Base-by-base conservation (phyloP, 2,797 vertebrate genomes). In the Acomys russatus region DNA sequence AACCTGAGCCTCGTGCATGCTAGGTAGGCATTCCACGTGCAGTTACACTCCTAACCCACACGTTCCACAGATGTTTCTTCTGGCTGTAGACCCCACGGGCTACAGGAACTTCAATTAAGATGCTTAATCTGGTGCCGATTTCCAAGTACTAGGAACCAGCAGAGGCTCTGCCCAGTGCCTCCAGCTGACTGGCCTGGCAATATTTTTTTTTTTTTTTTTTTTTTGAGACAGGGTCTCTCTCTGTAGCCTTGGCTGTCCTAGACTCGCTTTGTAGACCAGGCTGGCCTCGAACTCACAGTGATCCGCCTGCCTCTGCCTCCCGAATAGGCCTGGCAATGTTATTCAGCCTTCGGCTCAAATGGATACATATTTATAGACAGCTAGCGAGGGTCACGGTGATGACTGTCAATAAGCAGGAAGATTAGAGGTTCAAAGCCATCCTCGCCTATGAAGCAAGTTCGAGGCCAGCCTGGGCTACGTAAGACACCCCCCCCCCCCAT, bases 1-100 rank as follows among this genome's bases (percentile, higher is more conserved):
- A 88, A 68, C 68, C 23, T 20, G 68, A 22, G 22, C 51, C 85
- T 59, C 12, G 54, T 30, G 54, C 22, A 38, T 20, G 5, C 2
- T 0, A 30, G 51, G 23, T 9, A 30, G 12, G 23, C 6, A 7
- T 20, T 73, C 12, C 25, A 17, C 7, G 4, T 10, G 20, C 1
- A 22, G 20, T 9, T 74, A 23, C 9, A 74, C 35, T 9, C 70
- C 11, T 15, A 30, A 28, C 10, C 66, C 11, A 68, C 30, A 68
- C 30, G 66, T 10, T 17, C 44, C 44, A 44, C 44, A 44, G 44
- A 44, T 9, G 86, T 76, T 76, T 23, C 30, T 44, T 71, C 66
- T 49, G 30, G 9, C 3, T 77, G 86, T 20, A 84, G 79, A 80
- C 8, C 30, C n/a, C 4, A 1, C 18, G 28, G 10, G 49, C 12